Conservation (phyloP, 1,140 invertebrate genomes). For the Dysdera silvatica region DNA sequence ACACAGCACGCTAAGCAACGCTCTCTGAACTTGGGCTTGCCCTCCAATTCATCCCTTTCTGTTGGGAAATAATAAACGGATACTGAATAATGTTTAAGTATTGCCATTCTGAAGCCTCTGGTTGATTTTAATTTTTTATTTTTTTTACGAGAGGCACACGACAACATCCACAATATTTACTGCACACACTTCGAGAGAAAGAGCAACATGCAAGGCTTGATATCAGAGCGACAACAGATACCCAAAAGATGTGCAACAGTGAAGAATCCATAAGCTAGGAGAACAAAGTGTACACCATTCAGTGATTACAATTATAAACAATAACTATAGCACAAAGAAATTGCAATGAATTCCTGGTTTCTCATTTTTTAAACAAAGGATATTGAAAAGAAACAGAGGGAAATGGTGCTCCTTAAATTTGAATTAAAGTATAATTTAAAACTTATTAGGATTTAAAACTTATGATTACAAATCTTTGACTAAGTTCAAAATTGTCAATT, state of each 20-base stretch:
- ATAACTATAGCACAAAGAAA: no score
- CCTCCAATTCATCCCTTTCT: constrained; percentile 50
- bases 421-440: no score
- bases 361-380: no score
- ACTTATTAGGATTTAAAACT: no score
- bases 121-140: constrained; percentile 10
- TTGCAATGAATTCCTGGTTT: no score
- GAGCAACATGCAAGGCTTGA: constrained; percentile 16
- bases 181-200: constrained; percentile 10
- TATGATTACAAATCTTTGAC: no score
- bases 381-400: no score
- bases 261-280: not conserved
- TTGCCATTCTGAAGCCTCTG: constrained; percentile 29
- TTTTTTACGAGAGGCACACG: constrained; percentile 12
- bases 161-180: constrained; percentile 27
- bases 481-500: no score
- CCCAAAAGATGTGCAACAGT: not conserved
- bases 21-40: constrained; percentile 78
- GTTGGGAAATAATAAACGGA: constrained; percentile 37
- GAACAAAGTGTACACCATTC: not conserved
- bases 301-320: not conserved
- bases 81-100: constrained; percentile 36
- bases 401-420: no score
- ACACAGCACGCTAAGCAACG: constrained; percentile 63
- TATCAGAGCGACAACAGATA: constrained; percentile 20